A percentile compares a stretch with the other conserved stretches of the same genome.
phyloP scores from a whole-genome alignment of 2,113 vertebrate species.

The Struthio camelus region DNA sequence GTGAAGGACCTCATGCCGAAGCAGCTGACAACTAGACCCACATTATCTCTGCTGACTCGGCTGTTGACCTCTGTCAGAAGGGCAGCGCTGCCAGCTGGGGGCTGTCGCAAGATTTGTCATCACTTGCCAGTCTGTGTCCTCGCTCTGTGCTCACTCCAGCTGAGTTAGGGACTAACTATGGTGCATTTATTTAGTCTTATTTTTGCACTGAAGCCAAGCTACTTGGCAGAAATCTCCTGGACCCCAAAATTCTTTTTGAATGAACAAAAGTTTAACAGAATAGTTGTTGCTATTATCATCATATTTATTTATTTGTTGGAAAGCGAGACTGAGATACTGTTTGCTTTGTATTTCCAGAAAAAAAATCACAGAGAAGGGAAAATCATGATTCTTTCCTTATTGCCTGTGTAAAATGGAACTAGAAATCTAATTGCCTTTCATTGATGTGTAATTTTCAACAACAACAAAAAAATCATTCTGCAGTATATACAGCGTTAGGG shows the following conservation, averaged over 20 bases:
- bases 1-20: background rate
- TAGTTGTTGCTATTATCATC: background rate
- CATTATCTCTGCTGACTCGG: constrained; percentile 51
- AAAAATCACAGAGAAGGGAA: background rate
- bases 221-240: background rate
- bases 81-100: constrained; percentile 34
- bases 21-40: background rate
- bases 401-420: background rate
- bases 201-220: background rate
- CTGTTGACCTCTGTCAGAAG: constrained; percentile 54
- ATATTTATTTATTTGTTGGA: background rate
- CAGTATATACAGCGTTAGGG: background rate
- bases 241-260: background rate
- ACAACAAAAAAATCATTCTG: background rate
- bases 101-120: constrained; percentile 50
- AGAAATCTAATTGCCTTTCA: background rate
- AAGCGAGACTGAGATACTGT: background rate
- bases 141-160: constrained; percentile 3
- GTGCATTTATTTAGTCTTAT: background rate
- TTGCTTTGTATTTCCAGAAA: background rate
- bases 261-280: background rate
- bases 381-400: background rate
- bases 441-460: background rate
- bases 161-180: constrained; percentile 26
- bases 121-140: constrained; percentile 20